Conservation (phyloP, 2,888 invertebrate species). For the Gymnocheta viridis region DNA sequence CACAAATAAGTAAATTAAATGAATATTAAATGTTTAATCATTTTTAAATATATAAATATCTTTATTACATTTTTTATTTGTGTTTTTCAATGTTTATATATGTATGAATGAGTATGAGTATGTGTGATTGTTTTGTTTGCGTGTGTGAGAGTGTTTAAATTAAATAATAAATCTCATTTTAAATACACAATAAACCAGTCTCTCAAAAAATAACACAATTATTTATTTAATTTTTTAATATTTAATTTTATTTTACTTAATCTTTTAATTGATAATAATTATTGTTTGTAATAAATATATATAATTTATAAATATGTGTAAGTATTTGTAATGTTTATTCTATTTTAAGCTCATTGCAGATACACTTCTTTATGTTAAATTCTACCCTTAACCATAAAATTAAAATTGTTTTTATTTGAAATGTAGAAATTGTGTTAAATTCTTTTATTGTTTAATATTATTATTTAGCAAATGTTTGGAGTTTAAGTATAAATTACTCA, state of each 20-base stretch:
- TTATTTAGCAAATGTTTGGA: conserved; percentile 34
- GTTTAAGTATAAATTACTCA: conserved; percentile 6
- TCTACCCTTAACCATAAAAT: conserved; percentile 53
- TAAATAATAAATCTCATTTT: conserved; percentile 39
- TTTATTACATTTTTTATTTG: neutral
- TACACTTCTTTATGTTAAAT: conserved; percentile 63
- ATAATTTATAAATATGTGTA: conserved; percentile 52
- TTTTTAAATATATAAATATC: neutral
- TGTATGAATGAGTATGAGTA: neutral
- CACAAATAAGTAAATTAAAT: conserved; percentile 38
- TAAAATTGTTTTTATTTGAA: conserved; percentile 38
- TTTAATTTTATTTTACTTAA: conserved; percentile 70
- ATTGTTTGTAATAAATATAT: conserved; percentile 5
- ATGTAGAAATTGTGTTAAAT: conserved; percentile 65
- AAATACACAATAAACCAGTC: conserved; percentile 62
- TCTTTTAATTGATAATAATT: conserved; percentile 41
- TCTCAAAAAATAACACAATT: conserved; percentile 66
- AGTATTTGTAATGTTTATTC: conserved; percentile 55
- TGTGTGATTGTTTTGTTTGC: neutral
- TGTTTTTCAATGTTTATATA: neutral
- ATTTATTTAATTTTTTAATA: conserved; percentile 41
- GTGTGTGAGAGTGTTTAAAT: neutral
- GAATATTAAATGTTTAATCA: conserved; percentile 13
- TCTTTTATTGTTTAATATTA: conserved; percentile 45
- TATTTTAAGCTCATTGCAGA: conserved; percentile 72